phyloP scores from a whole-genome alignment of 2,797 vertebrate genomes.

The Danio kyathit region DNA sequence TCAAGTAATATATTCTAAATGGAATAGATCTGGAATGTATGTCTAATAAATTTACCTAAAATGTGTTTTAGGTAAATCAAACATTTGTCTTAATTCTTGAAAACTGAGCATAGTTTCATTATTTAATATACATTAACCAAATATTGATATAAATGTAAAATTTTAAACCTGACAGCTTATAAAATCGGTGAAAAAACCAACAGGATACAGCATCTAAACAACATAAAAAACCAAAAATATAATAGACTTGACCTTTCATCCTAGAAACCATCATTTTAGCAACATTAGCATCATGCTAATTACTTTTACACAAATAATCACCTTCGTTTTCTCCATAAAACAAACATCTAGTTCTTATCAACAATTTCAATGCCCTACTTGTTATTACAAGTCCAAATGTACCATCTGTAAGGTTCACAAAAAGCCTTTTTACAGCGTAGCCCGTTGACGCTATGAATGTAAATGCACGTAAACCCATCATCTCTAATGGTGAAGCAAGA shows the following conservation, averaged over 20 bases:
- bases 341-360: neutral
- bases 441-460: constrained; percentile 4
- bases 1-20: too few species aligned
- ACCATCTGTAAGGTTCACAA: neutral
- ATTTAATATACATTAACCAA: too few species aligned
- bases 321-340: neutral
- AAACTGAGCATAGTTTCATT: too few species aligned
- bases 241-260: neutral
- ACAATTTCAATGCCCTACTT: neutral
- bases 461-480: constrained; percentile 23
- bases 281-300: neutral
- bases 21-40: too few species aligned
- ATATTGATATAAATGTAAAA: neutral
- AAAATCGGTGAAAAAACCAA: neutral
- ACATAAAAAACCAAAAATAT: neutral
- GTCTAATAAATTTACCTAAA: too few species aligned
- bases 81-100: too few species aligned
- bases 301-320: neutral
- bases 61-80: too few species aligned
- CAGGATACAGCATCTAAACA: neutral
- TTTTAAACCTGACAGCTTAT: neutral
- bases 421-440: neutral
- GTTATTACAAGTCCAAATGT: neutral
- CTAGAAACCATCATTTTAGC: neutral
- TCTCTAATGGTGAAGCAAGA: constrained; percentile 17